Evolutionary conservation across 2,113 vertebrate genomes (phyloP).

Genomic region (Arothron firmamentum): DNA sequence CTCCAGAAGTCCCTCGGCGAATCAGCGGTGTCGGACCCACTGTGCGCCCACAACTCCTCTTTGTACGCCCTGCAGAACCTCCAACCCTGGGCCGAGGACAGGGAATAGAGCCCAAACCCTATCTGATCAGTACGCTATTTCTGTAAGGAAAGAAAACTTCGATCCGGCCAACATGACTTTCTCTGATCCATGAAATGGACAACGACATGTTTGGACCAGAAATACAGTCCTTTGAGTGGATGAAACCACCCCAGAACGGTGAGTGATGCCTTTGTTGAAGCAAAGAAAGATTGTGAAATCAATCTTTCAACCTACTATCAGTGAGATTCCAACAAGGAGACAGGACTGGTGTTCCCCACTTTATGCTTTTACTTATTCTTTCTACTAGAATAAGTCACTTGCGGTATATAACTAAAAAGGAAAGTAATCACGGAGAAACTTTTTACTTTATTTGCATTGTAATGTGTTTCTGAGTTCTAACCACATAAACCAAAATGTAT

Average conservation of each 20-base stretch:
- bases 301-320: neutral
- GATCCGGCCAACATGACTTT: slow-evolving; percentile 31
- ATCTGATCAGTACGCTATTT: slow-evolving; percentile 21
- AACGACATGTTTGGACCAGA: slow-evolving; percentile 33
- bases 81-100: slow-evolving; percentile 95
- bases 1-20: slow-evolving; percentile 96
- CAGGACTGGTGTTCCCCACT: slow-evolving; percentile 19
- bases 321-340: slow-evolving; percentile 20
- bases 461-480: slow-evolving; percentile 19
- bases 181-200: slow-evolving; percentile 29
- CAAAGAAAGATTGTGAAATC: slow-evolving; percentile 13
- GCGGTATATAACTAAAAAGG: neutral
- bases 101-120: slow-evolving; percentile 73
- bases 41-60: slow-evolving; percentile 96
- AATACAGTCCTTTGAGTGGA: neutral
- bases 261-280: slow-evolving; percentile 38
- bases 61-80: slow-evolving; percentile 97
- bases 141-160: slow-evolving; percentile 27
- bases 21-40: slow-evolving; percentile 87
- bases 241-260: slow-evolving; percentile 22
- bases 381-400: slow-evolving; percentile 34
- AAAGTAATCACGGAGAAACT: slow-evolving; percentile 3
- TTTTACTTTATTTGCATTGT: slow-evolving; percentile 17
- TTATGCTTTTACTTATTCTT: slow-evolving; percentile 41
- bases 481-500: slow-evolving; percentile 16